Evolutionary conservation across 1,140 invertebrate genomes (phyloP).

Genomic region (Drosophila cardini): DNA sequence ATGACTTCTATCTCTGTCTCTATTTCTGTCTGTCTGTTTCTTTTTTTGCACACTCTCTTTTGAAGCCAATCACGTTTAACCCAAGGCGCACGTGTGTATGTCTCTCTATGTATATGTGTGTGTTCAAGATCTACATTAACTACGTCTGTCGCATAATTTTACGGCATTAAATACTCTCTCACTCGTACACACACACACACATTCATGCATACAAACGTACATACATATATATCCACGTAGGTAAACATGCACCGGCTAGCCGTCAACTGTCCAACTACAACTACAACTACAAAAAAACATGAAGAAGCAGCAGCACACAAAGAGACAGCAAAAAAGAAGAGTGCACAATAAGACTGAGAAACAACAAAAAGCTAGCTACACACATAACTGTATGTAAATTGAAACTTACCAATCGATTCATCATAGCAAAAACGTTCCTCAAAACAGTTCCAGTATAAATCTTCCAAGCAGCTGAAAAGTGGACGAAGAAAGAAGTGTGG

Average conservation of each 20-base stretch:
- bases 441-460: conserved; percentile 87
- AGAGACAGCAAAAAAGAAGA: conserved; percentile 8
- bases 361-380: conserved; percentile 12
- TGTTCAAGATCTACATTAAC: conserved; percentile 62
- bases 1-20: conserved; percentile 24
- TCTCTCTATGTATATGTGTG: conserved; percentile 18
- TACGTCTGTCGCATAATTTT: conserved; percentile 31
- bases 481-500: conserved; percentile 3
- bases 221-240: conserved; percentile 15
- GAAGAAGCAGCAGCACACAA: background rate
- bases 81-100: conserved; percentile 49
- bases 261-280: conserved; percentile 43
- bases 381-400: conserved; percentile 44
- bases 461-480: conserved; percentile 86
- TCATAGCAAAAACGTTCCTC: conserved; percentile 87
- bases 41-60: conserved; percentile 39
- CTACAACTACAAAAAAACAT: background rate
- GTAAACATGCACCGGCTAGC: conserved; percentile 45
- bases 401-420: conserved; percentile 86
- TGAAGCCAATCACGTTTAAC: conserved; percentile 62
- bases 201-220: background rate
- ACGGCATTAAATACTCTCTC: conserved; percentile 26
- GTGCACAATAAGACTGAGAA: background rate
- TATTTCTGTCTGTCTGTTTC: conserved; percentile 24
- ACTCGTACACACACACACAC: background rate